Conservation (phyloP, 1,140 invertebrate species). For the Leptinotarsa texana region DNA sequence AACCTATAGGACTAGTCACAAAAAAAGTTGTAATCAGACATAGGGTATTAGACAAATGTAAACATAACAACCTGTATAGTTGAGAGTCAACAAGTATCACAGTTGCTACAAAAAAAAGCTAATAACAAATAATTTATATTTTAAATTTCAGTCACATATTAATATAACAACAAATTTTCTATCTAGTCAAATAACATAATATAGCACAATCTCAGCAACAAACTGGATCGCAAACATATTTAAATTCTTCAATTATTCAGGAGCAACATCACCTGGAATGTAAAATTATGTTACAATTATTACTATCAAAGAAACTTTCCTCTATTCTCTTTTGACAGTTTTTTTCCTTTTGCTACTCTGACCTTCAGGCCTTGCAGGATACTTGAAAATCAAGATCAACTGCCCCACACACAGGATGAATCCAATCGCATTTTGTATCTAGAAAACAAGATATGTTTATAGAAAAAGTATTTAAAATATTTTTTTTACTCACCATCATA, state of each 20-base stretch:
- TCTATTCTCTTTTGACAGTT: constrained; percentile 28
- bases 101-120: no score
- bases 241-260: neutral
- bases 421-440: constrained; percentile 73
- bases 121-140: no score
- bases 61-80: no score
- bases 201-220: no score
- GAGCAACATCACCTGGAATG: constrained; percentile 27
- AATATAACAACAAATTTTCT: no score
- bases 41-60: no score
- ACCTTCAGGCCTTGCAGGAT: constrained; percentile 26
- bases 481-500: constrained; percentile 69
- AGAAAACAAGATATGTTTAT: constrained; percentile 47
- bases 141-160: no score
- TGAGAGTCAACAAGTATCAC: no score
- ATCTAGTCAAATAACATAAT: no score
- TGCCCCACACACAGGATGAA: constrained; percentile 64
- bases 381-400: constrained; percentile 62
- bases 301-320: neutral
- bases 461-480: neutral
- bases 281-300: constrained; percentile 26
- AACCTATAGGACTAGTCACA: no score
- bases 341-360: constrained; percentile 34
- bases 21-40: no score
- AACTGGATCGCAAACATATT: neutral